Base-by-base conservation (phyloP, 2,797 vertebrate species). In the Chelonia mydas region DNA sequence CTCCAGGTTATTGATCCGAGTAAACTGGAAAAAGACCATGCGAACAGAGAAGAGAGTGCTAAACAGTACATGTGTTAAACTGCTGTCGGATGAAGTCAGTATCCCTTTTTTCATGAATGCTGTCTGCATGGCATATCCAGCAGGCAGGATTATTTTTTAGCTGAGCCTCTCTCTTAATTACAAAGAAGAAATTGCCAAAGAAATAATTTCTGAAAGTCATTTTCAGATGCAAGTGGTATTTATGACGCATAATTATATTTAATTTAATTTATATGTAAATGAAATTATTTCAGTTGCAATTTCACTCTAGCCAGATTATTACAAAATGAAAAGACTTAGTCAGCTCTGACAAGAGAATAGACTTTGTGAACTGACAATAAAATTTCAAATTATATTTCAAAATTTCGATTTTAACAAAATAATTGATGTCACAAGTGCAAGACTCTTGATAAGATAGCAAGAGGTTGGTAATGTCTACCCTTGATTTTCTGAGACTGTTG, bases 201-300 rank as follows among this genome's bases (percentile, higher is more conserved):
- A 77, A 89, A 92, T 96, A 94, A 68, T 68, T 93, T 97, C 84
- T 91, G 59, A 94, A 96, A 93, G 8, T 31, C 91, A 83, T 94
- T 96, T 97, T 95, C 76, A 86, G 61, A 96, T 97, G 92, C 81
- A 94, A 97, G 88, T 95, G 55, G 45, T 90, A 96, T 95, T 96
- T 96, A 94, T 91, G 81, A 88, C 95, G 86, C 54, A 68, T 94
- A 96, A 97, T 82, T 97, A 57, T 78, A 95, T 76, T 95, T 97
- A 96, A 97, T 97, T 94, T 86, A 92, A 98, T 93, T 96, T 97
- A 94, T 84, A 96, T 96, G 61, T 95, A 97, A 98, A 98, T 96
- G 78, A 96, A 96, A 95, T 95, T 95, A 88, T 91, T 97, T 96
- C 31, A 28, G 49, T 85, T 95, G 86, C 85, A 84, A 91, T 45